phyloP scores from a whole-genome alignment of 2,113 vertebrate species.

The Pseudorectes ferrugineus region DNA sequence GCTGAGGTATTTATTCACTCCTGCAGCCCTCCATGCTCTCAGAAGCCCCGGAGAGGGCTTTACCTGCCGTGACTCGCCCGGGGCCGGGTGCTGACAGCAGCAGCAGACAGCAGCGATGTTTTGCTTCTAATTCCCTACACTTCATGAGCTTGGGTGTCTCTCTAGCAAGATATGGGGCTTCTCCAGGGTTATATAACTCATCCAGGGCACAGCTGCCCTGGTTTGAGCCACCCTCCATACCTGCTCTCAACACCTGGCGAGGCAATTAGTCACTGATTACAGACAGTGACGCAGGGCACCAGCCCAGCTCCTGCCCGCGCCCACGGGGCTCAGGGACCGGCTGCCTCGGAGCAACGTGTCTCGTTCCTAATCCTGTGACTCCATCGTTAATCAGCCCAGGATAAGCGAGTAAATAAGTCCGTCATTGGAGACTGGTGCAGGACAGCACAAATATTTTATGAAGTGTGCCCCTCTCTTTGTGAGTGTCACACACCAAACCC shows the following conservation, averaged over 20 bases:
- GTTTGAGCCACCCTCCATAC: not conserved
- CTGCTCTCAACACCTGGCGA: not conserved
- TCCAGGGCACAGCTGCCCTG: not conserved
- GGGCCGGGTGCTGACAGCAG: not conserved
- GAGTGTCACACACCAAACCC: fast-evolving
- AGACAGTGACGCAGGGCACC: not conserved
- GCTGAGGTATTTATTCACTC: not conserved
- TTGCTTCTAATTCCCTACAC: not conserved
- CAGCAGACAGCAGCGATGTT: not conserved
- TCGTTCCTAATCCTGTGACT: not conserved
- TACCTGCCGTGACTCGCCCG: not conserved
- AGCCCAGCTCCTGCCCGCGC: not conserved
- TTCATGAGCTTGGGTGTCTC: not conserved
- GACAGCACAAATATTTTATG: not conserved
- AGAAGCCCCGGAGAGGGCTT: not conserved
- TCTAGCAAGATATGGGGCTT: not conserved
- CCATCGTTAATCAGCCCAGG: not conserved
- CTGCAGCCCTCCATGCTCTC: not conserved
- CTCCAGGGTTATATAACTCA: not conserved
- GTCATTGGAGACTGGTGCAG: not conserved
- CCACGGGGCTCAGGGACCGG: not conserved
- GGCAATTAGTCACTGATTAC: conserved; percentile 7
- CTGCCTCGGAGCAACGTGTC: not conserved
- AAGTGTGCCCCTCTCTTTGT: not conserved
- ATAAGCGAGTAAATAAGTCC: not conserved